phyloP scores from a whole-genome alignment of 1,140 invertebrate genomes.

The Bacillus rossius region DNA sequence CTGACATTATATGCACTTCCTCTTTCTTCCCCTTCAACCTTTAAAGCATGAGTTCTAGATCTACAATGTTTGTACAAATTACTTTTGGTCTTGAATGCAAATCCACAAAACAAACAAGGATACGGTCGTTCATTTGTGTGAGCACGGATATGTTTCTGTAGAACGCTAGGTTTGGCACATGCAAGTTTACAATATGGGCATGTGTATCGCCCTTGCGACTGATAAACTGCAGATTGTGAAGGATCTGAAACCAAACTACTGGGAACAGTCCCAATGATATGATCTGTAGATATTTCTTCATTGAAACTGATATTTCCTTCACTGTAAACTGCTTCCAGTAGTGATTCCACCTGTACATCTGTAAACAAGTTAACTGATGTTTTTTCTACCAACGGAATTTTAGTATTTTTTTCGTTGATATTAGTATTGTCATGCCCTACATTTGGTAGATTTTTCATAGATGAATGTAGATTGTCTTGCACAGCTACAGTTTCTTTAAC shows the following conservation, averaged over 20 bases:
- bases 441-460: background rate
- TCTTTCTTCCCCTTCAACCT: conserved; percentile 48
- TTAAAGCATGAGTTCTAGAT: conserved; percentile 72
- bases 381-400: background rate
- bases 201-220: conserved; percentile 50
- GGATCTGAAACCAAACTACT: background rate
- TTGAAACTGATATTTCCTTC: background rate
- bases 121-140: conserved; percentile 92
- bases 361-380: background rate
- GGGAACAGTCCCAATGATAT: background rate
- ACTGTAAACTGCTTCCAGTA: background rate
- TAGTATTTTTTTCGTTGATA: background rate
- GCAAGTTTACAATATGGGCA: conserved; percentile 83
- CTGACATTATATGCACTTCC: background rate
- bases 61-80: conserved; percentile 89
- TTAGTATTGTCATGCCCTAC: background rate
- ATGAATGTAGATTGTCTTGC: conserved; percentile 9
- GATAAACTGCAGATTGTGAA: background rate
- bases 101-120: conserved; percentile 82
- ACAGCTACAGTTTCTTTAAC: conserved; percentile 21
- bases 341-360: background rate
- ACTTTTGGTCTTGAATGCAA: conserved; percentile 91
- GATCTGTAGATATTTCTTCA: background rate
- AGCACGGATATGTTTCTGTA: conserved; percentile 88
- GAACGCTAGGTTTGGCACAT: conserved; percentile 89